Percentiles rank a stretch among this genome's conserved stretches.
Conservation (phyloP, 2,797 vertebrate species). For the Myotis planiceps region DNA sequence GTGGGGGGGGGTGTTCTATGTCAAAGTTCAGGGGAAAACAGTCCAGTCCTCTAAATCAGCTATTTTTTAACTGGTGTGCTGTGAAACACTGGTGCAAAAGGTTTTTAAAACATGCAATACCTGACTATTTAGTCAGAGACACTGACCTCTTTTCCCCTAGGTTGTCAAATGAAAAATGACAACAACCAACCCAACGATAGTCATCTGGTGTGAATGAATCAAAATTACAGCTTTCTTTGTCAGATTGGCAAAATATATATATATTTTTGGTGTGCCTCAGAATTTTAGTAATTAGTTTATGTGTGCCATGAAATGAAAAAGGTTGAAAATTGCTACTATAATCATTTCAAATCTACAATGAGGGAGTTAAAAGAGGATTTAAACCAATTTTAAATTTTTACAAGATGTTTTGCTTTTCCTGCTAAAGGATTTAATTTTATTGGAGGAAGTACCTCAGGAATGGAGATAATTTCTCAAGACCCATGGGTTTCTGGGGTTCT, state of each 20-base stretch:
- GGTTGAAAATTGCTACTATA: background rate
- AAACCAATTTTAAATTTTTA: slow-evolving; percentile 26
- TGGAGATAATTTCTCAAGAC: background rate
- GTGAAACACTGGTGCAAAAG: background rate
- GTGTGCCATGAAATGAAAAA: background rate
- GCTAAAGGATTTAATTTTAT: slow-evolving; percentile 59
- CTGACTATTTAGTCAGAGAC: background rate
- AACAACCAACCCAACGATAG: background rate
- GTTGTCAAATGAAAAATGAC: background rate
- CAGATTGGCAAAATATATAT: background rate
- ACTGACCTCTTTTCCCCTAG: background rate
- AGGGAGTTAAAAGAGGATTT: background rate
- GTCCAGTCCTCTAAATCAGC: background rate
- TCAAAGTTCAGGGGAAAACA: slow-evolving; percentile 55
- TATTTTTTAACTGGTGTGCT: background rate
- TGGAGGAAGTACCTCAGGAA: slow-evolving; percentile 36
- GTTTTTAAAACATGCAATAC: background rate
- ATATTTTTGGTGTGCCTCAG: background rate
- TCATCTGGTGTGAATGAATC: background rate
- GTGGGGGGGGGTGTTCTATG: background rate
- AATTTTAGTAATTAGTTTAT: background rate
- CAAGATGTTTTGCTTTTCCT: slow-evolving; percentile 27
- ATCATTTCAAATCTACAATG: slow-evolving; percentile 1
- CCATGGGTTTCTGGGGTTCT: background rate
- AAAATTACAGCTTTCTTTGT: background rate